Conservation (phyloP, 2,113 vertebrate species). For the Nyctibius bracteatus region DNA sequence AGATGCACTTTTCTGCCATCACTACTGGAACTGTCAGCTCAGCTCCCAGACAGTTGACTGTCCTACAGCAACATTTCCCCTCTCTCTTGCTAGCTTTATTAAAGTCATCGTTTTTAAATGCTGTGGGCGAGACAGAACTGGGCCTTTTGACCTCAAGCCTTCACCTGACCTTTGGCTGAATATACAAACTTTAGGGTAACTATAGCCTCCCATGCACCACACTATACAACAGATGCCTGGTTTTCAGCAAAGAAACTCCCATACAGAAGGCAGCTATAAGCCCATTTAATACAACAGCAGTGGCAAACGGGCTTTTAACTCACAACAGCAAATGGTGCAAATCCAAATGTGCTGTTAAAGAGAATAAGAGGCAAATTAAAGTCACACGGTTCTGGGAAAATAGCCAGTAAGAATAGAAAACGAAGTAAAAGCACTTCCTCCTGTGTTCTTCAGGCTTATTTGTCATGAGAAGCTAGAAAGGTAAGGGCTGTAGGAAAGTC, state of each 20-base stretch:
- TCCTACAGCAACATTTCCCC: background rate
- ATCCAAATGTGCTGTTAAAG: background rate
- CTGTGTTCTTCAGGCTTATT: background rate
- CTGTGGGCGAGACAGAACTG: background rate
- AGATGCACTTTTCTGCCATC: background rate
- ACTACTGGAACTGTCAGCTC: background rate
- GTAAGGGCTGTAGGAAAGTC: background rate
- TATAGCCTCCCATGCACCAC: background rate
- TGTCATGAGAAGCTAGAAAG: background rate
- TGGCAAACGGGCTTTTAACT: background rate
- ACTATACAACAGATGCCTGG: background rate
- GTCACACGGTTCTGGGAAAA: background rate
- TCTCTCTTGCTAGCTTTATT: background rate
- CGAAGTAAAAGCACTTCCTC: background rate
- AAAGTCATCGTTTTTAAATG: background rate
- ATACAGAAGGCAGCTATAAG: background rate
- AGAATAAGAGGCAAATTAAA: background rate
- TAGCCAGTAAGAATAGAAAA: background rate
- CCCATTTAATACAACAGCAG: background rate
- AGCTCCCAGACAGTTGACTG: background rate
- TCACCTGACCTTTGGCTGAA: background rate
- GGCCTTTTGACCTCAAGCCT: background rate
- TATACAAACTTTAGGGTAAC: fast-evolving
- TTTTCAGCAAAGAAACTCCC: background rate
- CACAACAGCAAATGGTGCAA: background rate